Evolutionary conservation across 2,888 invertebrate species (phyloP).

Genomic region (Sclerodermus sp.): DNA sequence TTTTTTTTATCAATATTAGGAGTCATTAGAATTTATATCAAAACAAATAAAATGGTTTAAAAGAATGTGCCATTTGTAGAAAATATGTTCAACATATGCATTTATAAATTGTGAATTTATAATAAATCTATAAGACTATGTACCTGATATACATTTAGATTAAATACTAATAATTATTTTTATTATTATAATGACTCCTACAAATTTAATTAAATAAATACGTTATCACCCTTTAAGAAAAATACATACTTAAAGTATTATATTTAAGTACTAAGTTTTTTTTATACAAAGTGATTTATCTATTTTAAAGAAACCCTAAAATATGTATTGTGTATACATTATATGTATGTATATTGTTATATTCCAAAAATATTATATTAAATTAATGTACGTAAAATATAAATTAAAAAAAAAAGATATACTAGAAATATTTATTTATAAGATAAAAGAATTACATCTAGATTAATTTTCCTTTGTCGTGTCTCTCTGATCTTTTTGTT

Average conservation of each 20-base stretch:
- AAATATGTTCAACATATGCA: neutral
- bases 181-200: constrained; percentile 4
- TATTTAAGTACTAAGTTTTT: constrained; percentile 17
- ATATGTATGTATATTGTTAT: neutral
- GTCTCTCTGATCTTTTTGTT: constrained; percentile 59
- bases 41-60: constrained; percentile 16
- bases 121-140: neutral
- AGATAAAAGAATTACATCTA: constrained; percentile 10
- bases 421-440: constrained; percentile 23
- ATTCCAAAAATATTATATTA: neutral
- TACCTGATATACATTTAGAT: neutral
- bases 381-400: neutral
- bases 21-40: constrained; percentile 10
- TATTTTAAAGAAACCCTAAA: constrained; percentile 1
- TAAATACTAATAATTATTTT: neutral
- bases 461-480: constrained; percentile 32
- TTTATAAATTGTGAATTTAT: neutral
- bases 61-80: constrained; percentile 30
- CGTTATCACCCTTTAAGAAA: constrained; percentile 2
- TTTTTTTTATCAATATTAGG: neutral
- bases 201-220: constrained; percentile 1
- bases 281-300: constrained; percentile 30
- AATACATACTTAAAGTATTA: neutral
- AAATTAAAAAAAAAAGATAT: constrained; percentile 1
- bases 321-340: neutral